Evolutionary conservation across 2,888 invertebrate species (phyloP), one percentile per base, ranked within the genome.

Genomic region (Hesperia comma): DNA sequence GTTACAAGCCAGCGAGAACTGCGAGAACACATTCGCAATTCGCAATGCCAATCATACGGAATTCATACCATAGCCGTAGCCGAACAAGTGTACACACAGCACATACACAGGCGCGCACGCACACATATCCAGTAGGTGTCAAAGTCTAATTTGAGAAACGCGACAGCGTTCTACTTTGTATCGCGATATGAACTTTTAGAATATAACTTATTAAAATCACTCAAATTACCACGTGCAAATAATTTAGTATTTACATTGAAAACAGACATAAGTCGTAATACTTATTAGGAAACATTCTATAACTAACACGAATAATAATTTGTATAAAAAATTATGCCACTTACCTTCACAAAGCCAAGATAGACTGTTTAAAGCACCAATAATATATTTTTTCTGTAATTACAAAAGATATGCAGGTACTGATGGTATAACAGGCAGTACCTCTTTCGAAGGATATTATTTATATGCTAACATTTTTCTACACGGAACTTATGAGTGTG

Each of bases 121-220:
- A 75, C 82, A 86, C 87, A 81, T 87, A 84, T 84, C 77, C 66
- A 73, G 74, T 70, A 75, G 77, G 90, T 89, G 89, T 90, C 91
- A 90, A 90, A 91, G 90, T 91, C 90, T 89, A 90, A 87, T 81
- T 82, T 71, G 75, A 76, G 77, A 78, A 78, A 75, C 71, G 75
- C 75, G 72, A 69, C 70, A 61, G 68, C 68, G 72, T 75, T 80
- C 79, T 77, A 80, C 76, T 74, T 77, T 76, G 53, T 64, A 19
- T 15, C 6, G 6, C 6, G 15, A 46, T 46, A 46, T 15, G 37
- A 37, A 8, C 37, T 12, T 37, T 8, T 8, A 12, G 12, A 37
- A 37, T 37, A 8, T 37, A 8, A 37, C 12, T 37, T 37, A 10
- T 10, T 37, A 37, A 37, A 37, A 10, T 37, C 8, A 37, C 12